Evolutionary conservation across 2,888 invertebrate species (phyloP).

Genomic region (Nemoura dubitans): DNA sequence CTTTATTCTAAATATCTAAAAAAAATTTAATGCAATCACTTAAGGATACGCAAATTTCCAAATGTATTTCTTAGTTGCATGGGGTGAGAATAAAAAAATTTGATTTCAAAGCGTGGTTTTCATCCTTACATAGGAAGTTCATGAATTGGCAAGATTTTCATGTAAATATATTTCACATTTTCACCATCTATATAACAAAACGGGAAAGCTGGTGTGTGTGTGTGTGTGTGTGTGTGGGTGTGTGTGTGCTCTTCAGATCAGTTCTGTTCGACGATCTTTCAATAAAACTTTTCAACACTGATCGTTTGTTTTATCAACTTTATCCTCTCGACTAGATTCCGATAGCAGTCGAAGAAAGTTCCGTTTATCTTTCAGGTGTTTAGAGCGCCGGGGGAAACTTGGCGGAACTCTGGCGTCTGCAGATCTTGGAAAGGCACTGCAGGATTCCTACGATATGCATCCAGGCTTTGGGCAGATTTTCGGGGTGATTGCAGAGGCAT

Average conservation of each 20-base stretch:
- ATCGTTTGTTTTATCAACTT: not conserved
- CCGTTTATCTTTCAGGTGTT: not conserved
- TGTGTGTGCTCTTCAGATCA: not conserved
- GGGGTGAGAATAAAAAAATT: too few species aligned
- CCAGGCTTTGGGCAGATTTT: not conserved
- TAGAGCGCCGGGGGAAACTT: not conserved
- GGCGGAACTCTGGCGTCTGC: not conserved
- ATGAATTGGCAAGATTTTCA: too few species aligned
- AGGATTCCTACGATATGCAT: not conserved
- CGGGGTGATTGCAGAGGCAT: not conserved
- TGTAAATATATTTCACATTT: too few species aligned
- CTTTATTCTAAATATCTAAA: too few species aligned
- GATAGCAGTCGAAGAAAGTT: not conserved
- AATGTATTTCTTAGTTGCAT: too few species aligned
- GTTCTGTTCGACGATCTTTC: not conserved
- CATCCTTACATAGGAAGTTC: too few species aligned
- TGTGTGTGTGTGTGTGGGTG: too few species aligned
- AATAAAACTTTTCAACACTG: not conserved
- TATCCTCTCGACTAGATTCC: not conserved
- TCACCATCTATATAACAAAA: not conserved
- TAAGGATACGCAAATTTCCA: too few species aligned
- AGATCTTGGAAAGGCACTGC: not conserved
- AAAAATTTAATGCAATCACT: too few species aligned
- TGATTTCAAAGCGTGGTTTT: too few species aligned
- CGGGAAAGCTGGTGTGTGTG: not conserved